Evolutionary conservation across 2,797 vertebrate genomes (phyloP).

Genomic region (Cheirogaleus major): DNA sequence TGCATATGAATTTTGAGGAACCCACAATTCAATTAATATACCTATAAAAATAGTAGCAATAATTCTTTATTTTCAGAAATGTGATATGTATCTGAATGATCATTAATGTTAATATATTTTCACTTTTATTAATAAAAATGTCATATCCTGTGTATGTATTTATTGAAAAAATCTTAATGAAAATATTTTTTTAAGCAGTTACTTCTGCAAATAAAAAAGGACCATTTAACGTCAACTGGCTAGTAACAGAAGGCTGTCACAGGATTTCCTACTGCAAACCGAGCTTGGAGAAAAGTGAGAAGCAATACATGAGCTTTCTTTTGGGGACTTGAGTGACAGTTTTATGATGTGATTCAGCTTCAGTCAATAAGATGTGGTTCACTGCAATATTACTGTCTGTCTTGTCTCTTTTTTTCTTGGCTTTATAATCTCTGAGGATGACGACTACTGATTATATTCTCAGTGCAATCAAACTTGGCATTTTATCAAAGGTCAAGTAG

Average conservation of each 20-base stretch:
- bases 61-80: not conserved
- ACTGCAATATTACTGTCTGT: not conserved
- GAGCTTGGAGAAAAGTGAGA: constrained; percentile 4
- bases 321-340: not conserved
- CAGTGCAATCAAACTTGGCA: not conserved
- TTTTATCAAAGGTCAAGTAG: constrained; percentile 51
- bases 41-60: not conserved
- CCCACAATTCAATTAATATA: not conserved
- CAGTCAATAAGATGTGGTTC: constrained; percentile 42
- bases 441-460: constrained; percentile 44
- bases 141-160: not conserved
- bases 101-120: not conserved
- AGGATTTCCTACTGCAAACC: not conserved
- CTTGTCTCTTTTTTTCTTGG: not conserved
- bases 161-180: not conserved
- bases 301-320: not conserved
- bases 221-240: not conserved
- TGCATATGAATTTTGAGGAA: not conserved
- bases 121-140: not conserved
- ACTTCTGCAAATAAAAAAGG: not conserved
- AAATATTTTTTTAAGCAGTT: not conserved
- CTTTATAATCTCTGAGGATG: constrained; percentile 16
- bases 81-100: not conserved
- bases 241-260: not conserved
- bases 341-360: constrained; percentile 47